Base-by-base conservation (phyloP, 1,140 invertebrate species). In the Nymphalis io region DNA sequence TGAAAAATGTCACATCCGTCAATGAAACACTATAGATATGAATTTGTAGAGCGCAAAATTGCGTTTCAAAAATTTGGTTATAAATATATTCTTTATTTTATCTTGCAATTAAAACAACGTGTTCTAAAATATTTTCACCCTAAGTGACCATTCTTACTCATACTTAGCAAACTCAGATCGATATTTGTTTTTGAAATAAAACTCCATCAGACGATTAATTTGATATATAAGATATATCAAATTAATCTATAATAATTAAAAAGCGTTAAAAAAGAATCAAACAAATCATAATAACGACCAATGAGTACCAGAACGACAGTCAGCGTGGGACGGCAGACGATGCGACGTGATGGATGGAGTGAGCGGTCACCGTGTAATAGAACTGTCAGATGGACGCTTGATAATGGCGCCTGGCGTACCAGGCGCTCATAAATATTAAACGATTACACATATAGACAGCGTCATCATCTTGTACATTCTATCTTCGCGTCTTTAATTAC, bases 311-410 rank as follows among this genome's bases (percentile, higher is more conserved):
- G 51, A 20, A 23, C 51, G 59, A 62, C 67, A 68, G 39, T 40
- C n/a, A 57, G 38, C 62, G 44, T 15, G 20, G 46, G 44, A 48
- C 15, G 61, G 16, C 18, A 20, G 58, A 33, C 57, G 27, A 46
- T 57, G 12, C 57, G 55, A 16, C 64, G 44, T 67, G 63, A 65
- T 46, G 59, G 33, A 68, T 68, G 33, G 59, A 60, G 38, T 44
- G 66, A 40, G 44, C 59, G 48, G 59, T 66, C 42, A 44, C 66
- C 78, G 80, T 80, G 75, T 79, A 82, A 78, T 82, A 70, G 76
- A 79, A 76, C 73, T 77, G 80, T 80, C 74, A 76, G 65, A 77
- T 48, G 66, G 66, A 77, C 53, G 70, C 51, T 63, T 60, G 48
- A 67, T 65, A 21, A 72, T 67, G 39, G 53, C 55, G 60, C 58